phyloP scores from a whole-genome alignment of 2,797 vertebrate genomes.

The Hydrophis major region DNA sequence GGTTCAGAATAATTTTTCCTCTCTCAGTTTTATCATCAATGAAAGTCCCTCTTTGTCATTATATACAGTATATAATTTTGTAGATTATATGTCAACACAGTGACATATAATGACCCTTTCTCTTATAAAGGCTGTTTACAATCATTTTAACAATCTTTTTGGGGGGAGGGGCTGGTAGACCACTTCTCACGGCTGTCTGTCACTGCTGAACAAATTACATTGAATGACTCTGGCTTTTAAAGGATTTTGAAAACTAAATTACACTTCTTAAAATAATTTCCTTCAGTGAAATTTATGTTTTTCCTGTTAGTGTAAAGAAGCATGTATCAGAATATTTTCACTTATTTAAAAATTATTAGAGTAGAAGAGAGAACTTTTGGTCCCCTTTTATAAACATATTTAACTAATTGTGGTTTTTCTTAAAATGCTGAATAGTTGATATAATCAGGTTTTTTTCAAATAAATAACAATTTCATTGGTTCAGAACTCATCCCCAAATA shows the following conservation, averaged over 20 bases:
- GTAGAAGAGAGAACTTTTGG: background rate
- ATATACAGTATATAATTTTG: background rate
- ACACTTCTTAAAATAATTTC: slow-evolving; percentile 1
- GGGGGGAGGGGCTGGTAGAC: background rate
- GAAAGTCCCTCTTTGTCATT: background rate
- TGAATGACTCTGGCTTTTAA: background rate
- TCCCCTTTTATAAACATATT: background rate
- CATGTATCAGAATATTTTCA: background rate
- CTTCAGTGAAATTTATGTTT: background rate
- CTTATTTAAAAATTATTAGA: background rate
- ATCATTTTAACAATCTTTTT: background rate
- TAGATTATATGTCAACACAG: background rate
- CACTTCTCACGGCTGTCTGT: background rate
- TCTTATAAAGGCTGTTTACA: background rate
- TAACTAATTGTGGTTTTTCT: background rate
- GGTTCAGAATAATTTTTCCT: background rate
- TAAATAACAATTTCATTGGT: background rate
- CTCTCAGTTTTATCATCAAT: background rate
- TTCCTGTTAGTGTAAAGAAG: background rate
- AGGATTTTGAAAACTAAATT: slow-evolving; percentile 1
- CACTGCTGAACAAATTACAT: slow-evolving; percentile 8
- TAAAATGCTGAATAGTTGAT: background rate
- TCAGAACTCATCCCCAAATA: background rate
- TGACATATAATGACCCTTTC: background rate
- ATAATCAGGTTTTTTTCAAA: background rate